These are phyloP conservation scores for Sander lucioperca DNA, from an alignment of 2,113 vertebrate species.

Conservation along the genomic window DNA sequence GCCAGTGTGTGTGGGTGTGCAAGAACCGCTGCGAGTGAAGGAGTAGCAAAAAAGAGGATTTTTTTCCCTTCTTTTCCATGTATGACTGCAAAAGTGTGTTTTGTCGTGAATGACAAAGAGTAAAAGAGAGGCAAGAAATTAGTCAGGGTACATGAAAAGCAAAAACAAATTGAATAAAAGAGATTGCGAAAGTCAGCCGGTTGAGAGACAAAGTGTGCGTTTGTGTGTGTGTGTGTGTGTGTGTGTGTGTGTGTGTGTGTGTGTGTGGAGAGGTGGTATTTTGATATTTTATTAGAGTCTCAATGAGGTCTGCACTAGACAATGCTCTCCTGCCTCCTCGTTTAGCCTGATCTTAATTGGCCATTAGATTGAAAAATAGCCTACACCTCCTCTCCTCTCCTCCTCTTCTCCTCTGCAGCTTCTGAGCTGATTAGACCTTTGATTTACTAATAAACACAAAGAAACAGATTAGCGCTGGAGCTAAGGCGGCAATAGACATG, in stretches of 20 bases:
- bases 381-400: slow-evolving; percentile 59
- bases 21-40: slow-evolving; percentile 48
- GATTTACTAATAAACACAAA: slow-evolving; percentile 85
- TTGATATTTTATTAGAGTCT: slow-evolving; percentile 78
- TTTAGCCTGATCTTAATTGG: slow-evolving; percentile 85
- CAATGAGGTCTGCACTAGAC: slow-evolving; percentile 76
- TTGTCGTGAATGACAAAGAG: slow-evolving; percentile 46
- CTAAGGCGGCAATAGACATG: slow-evolving; percentile 37
- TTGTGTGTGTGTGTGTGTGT: neutral
- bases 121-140: slow-evolving; percentile 43
- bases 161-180: slow-evolving; percentile 60
- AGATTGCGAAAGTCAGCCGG: slow-evolving; percentile 36
- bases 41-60: slow-evolving; percentile 32
- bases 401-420: slow-evolving; percentile 63
- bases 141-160: slow-evolving; percentile 19
- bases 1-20: slow-evolving; percentile 66
- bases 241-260: slow-evolving; percentile 9
- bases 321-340: slow-evolving; percentile 81
- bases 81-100: slow-evolving; percentile 52
- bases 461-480: slow-evolving; percentile 66
- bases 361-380: slow-evolving; percentile 85
- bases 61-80: slow-evolving; percentile 23
- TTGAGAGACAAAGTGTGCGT: slow-evolving; percentile 26
- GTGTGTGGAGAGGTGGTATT: slow-evolving; percentile 48
- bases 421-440: slow-evolving; percentile 85